Base-by-base conservation (phyloP, 2,888 invertebrate species). In the Parnassius smintheus region DNA sequence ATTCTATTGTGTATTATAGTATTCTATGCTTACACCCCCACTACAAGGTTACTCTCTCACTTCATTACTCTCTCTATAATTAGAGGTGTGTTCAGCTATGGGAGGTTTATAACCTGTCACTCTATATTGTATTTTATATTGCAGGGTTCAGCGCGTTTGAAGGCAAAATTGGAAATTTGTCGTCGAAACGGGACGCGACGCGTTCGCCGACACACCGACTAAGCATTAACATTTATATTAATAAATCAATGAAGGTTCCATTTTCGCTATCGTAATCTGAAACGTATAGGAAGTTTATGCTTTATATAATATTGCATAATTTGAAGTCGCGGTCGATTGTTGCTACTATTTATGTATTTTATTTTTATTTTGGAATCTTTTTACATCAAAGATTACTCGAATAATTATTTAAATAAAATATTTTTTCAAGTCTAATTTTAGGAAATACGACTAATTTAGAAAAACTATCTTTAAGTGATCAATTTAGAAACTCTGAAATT, bases 121-220 rank as follows among this genome's bases (percentile, higher is more conserved):
- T 35, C 35, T 35, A 3, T 4, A 35, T 4, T 35, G 35, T 49
- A 49, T 49, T 45, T 55, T 25, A 18, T 56, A 41, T 80, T 79
- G 2, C 82, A 86, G 86, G 78, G 67, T 71, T 75, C 83, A 81
- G 86, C 82, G 87, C 86, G 82, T 81, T 77, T 76, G 70, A 68
- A 73, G 74, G 74, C 69, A 65, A 75, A 74, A 76, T 72, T 77
- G 67, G 70, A 69, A 67, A 69, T 69, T 66, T 69, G 68, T 70
- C 66, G 71, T 70, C 71, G 69, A 52, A 61, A 65, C 49, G 58
- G 66, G 49, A 54, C 72, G 55, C 73, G 69, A 69, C 78, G 80
- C 65, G 75, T 67, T 61, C 87, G 88, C 64, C 72, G 81, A 65
- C 78, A 82, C 77, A 77, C 87, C 2, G 46, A 88, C 59, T 88